These are phyloP conservation scores for Liopterus haemorrhoidalis DNA, from an alignment of 2,888 invertebrate genomes.

Conservation along the genomic window DNA sequence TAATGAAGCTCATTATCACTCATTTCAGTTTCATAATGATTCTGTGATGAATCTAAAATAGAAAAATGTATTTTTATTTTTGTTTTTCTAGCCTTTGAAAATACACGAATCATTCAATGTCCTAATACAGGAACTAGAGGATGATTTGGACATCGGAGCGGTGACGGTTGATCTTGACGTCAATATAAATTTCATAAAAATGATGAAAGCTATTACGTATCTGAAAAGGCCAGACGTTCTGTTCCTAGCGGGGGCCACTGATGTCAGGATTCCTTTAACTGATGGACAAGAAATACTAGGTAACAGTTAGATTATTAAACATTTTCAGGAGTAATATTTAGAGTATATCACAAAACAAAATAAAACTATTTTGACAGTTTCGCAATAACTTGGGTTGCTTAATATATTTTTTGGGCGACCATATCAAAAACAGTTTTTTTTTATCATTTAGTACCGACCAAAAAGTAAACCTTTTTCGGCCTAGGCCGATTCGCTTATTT, in stretches of 20 bases:
- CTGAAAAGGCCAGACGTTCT: conserved; percentile 49
- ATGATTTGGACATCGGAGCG: conserved; percentile 50
- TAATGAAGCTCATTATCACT: no score
- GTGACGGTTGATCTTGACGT: conserved; percentile 54
- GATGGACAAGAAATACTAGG: conserved; percentile 44
- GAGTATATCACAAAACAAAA: conserved; percentile 10
- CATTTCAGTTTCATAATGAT: no score
- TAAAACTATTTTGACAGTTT: conserved; percentile 20
- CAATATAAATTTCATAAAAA: conserved; percentile 48
- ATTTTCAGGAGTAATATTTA: conserved; percentile 22
- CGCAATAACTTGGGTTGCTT: no score
- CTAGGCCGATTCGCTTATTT: no score
- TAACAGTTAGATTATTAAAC: conserved; percentile 33
- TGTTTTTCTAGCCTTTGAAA: conserved; percentile 9
- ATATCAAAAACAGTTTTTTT: no score
- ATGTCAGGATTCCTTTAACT: conserved; percentile 44
- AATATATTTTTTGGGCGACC: no score
- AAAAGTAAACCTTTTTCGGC: no score
- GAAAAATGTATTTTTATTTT: conserved; percentile 33
- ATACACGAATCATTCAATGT: conserved; percentile 22
- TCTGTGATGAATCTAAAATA: no score
- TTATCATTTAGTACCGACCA: no score
- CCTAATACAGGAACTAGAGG: conserved; percentile 33
- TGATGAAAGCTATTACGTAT: conserved; percentile 49
- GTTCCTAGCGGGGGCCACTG: conserved; percentile 50